phyloP scores from a whole-genome alignment of 2,888 invertebrate species.

The Periphyllus acericola region DNA sequence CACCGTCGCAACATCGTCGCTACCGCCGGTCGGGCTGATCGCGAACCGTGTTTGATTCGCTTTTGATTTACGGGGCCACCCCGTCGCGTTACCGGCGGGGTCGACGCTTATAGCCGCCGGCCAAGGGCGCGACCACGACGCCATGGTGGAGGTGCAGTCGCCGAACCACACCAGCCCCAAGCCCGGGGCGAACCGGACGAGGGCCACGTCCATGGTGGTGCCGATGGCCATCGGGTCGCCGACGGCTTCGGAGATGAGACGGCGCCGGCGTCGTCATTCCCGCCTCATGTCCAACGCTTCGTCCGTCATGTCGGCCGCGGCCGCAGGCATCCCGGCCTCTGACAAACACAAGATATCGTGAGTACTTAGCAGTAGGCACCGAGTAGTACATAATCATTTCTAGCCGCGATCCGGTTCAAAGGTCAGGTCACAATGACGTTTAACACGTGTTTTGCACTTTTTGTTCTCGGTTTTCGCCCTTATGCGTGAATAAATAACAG shows the following conservation, averaged over 20 bases:
- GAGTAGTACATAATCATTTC: no score
- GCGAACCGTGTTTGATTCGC: background rate
- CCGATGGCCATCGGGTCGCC: background rate
- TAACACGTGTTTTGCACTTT: background rate
- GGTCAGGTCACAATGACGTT: background rate
- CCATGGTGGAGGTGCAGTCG: background rate
- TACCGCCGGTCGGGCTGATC: background rate
- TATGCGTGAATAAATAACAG: background rate
- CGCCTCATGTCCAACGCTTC: slow-evolving; percentile 40
- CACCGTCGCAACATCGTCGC: background rate
- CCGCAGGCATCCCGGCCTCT: background rate
- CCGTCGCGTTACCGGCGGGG: background rate
- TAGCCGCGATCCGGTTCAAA: no score
- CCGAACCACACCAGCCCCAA: background rate
- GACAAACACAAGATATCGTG: slow-evolving; percentile 50
- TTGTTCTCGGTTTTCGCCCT: background rate
- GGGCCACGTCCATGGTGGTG: background rate
- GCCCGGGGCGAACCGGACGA: background rate
- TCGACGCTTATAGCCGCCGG: background rate
- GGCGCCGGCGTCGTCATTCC: slow-evolving; percentile 1
- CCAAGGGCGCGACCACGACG: background rate
- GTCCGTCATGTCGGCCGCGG: slow-evolving; percentile 3
- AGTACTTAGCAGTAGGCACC: background rate
- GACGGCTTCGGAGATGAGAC: background rate
- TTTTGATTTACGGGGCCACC: background rate